A percentile compares a stretch with the other conserved stretches of the same genome.
These are phyloP conservation scores for Rhingia campestris DNA, from an alignment of 2,888 invertebrate genomes.

Conservation along the genomic window DNA sequence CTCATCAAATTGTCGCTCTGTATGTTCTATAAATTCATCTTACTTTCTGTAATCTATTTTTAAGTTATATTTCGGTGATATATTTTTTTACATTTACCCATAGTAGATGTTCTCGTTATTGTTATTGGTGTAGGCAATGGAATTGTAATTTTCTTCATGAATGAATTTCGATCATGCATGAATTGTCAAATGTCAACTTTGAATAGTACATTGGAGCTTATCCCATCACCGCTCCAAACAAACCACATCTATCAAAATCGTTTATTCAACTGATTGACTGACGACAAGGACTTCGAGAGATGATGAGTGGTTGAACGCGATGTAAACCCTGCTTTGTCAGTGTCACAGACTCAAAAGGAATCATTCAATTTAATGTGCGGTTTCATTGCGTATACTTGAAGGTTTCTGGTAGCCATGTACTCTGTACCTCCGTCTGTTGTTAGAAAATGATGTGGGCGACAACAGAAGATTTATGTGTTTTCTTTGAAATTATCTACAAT, in stretches of 20 bases:
- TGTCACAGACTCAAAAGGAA: slow-evolving; percentile 33
- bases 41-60: too few species aligned
- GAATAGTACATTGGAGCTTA: neutral
- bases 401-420: too few species aligned
- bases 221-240: neutral
- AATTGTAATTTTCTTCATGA: slow-evolving; percentile 58
- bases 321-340: slow-evolving; percentile 18
- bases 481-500: too few species aligned
- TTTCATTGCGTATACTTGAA: neutral
- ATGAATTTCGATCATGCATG: slow-evolving; percentile 45
- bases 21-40: too few species aligned
- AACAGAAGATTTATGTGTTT: too few species aligned
- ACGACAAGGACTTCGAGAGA: slow-evolving; percentile 6
- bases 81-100: too few species aligned
- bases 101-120: too few species aligned
- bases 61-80: too few species aligned
- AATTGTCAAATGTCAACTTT: slow-evolving; percentile 29
- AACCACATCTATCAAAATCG: slow-evolving; percentile 47
- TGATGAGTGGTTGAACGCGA: slow-evolving; percentile 22
- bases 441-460: too few species aligned
- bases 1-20: too few species aligned
- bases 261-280: slow-evolving; percentile 50
- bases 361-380: slow-evolving; percentile 46
- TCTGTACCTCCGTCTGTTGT: too few species aligned
- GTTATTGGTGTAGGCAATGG: neutral